Conservation (phyloP, 2,888 invertebrate genomes). For the Nymphalis c-album region DNA sequence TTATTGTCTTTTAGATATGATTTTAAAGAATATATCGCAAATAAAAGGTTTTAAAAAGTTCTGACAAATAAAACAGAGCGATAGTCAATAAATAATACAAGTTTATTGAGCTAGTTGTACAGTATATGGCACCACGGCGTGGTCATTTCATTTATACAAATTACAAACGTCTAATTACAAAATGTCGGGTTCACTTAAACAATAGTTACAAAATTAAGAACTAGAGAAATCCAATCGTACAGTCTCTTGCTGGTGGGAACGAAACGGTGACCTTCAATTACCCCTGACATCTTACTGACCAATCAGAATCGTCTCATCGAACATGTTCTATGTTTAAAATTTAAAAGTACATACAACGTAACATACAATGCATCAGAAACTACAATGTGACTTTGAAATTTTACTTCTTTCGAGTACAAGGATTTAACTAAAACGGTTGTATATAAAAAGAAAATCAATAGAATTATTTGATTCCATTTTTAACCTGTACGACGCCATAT, state of each 20-base stretch:
- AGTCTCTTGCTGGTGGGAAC: conserved; percentile 57
- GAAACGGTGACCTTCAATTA: conserved; percentile 5
- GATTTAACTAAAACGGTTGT: too few species aligned
- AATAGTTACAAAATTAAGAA: conserved; percentile 39
- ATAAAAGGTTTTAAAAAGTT: too few species aligned
- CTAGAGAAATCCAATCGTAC: conserved; percentile 49
- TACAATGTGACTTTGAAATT: too few species aligned
- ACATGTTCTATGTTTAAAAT: too few species aligned
- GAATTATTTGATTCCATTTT: too few species aligned
- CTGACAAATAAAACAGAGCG: conserved; percentile 41
- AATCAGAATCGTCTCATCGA: conserved; percentile 4
- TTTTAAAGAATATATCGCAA: too few species aligned
- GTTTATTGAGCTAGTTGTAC: conserved; percentile 63
- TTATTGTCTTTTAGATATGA: too few species aligned
- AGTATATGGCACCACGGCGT: conserved; percentile 45
- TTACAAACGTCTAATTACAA: conserved; percentile 32
- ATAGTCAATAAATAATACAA: conserved; percentile 67
- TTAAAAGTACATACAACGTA: too few species aligned
- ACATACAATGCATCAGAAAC: too few species aligned
- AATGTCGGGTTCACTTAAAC: conserved; percentile 1
- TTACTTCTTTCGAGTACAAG: too few species aligned
- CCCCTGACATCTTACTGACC: conserved; percentile 17
- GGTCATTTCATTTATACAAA: conserved; percentile 35
- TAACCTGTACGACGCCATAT: too few species aligned
- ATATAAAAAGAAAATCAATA: too few species aligned